A percentile compares a stretch with the other conserved stretches of the same genome.
Evolutionary conservation across 2,888 invertebrate species (phyloP).

Genomic region (Apamea anceps): DNA sequence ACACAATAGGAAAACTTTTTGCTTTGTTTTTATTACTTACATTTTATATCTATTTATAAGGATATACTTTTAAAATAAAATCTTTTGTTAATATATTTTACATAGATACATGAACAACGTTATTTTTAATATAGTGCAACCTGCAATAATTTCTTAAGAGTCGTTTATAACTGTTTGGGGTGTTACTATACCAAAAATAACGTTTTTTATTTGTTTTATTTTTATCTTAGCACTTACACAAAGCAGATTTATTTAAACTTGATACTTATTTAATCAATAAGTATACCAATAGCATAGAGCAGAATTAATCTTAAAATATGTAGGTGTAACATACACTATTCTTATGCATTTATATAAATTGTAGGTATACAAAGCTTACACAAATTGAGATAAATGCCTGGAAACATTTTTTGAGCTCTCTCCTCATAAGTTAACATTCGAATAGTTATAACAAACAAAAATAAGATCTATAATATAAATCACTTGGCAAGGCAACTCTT

Average conservation of each 20-base stretch:
- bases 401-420: slow-evolving; percentile 37
- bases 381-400: background rate
- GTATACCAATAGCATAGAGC: slow-evolving; percentile 19
- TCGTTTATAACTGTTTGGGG: background rate
- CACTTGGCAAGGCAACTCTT: slow-evolving; percentile 36
- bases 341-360: slow-evolving; percentile 3
- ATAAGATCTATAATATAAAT: slow-evolving; percentile 40
- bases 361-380: slow-evolving; percentile 18
- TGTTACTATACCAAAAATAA: slow-evolving; percentile 22
- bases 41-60: slow-evolving; percentile 12
- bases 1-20: slow-evolving; percentile 22
- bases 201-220: slow-evolving; percentile 28
- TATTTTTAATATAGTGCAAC: slow-evolving; percentile 12
- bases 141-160: background rate
- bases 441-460: slow-evolving; percentile 30
- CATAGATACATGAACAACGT: slow-evolving; percentile 20
- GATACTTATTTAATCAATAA: slow-evolving; percentile 20
- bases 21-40: slow-evolving; percentile 18
- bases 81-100: slow-evolving; percentile 38
- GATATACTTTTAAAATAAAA: slow-evolving; percentile 17
- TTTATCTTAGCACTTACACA: slow-evolving; percentile 25
- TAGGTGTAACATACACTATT: slow-evolving; percentile 11
- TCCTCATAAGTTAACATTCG: slow-evolving; percentile 7
- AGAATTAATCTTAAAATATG: slow-evolving; percentile 19
- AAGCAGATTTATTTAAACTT: slow-evolving; percentile 15